Conservation (phyloP, 2,797 vertebrate species). For the Arnoldichthys spilopterus region DNA sequence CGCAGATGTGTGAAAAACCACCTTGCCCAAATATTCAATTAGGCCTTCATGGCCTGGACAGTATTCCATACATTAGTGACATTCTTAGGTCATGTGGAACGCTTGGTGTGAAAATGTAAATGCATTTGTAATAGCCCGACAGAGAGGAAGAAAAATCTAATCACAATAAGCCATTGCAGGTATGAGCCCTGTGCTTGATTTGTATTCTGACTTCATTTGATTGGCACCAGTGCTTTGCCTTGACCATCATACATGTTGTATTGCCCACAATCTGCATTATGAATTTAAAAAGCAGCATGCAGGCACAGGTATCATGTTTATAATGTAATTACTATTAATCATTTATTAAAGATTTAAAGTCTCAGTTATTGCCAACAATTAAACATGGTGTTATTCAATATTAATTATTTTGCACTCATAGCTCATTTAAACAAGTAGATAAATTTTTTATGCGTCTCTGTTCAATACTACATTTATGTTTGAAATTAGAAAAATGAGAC, state of each 20-base stretch:
- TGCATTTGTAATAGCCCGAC: conserved; percentile 56
- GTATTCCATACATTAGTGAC: conserved; percentile 52
- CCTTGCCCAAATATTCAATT: conserved; percentile 53
- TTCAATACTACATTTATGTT: background rate
- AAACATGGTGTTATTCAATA: background rate
- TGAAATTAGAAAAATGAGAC: background rate
- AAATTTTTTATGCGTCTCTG: background rate
- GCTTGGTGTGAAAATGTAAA: conserved; percentile 48
- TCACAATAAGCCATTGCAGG: conserved; percentile 54
- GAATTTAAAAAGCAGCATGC: conserved; percentile 8
- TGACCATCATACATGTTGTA: conserved; percentile 47
- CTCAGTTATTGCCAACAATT: background rate
- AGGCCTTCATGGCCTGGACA: conserved; percentile 33
- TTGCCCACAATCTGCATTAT: conserved; percentile 19
- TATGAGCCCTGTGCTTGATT: conserved; percentile 46
- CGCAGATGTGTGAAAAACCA: conserved; percentile 45
- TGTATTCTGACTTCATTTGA: conserved; percentile 57
- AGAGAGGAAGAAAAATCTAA: conserved; percentile 44
- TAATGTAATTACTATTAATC: conserved; percentile 6
- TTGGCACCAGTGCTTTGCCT: conserved; percentile 49
- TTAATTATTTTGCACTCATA: background rate
- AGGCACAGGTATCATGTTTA: background rate
- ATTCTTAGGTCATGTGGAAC: conserved; percentile 47
- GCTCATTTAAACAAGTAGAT: background rate
- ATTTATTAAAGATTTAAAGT: background rate